Evolutionary conservation across 2,113 vertebrate species (phyloP).

Genomic region (Hemiscyllium ocellatum): DNA sequence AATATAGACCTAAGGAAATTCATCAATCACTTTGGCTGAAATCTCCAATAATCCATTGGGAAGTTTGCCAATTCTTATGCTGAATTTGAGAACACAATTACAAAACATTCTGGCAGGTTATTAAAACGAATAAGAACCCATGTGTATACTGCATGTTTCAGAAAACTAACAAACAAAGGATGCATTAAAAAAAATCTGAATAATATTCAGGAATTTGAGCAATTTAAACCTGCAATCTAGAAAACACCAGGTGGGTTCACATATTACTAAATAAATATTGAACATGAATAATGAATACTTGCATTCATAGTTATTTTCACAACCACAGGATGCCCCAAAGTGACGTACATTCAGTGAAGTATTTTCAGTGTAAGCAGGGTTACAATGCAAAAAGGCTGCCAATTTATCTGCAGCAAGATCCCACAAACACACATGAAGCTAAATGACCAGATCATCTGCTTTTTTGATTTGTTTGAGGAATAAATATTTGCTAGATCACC

Average conservation of each 20-base stretch:
- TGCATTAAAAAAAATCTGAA: not conserved
- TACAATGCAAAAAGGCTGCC: not conserved
- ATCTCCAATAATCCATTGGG: not conserved
- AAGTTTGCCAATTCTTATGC: not conserved
- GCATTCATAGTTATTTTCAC: not conserved
- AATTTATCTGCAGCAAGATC: not conserved
- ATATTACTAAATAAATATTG: not conserved
- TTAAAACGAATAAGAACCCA: not conserved
- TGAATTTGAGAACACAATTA: not conserved
- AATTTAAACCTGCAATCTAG: not conserved
- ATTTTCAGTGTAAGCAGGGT: not conserved
- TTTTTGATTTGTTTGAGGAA: not conserved
- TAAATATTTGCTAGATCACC: not conserved
- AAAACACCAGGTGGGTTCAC: not conserved
- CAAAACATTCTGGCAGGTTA: not conserved
- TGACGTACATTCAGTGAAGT: not conserved
- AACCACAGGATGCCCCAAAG: not conserved
- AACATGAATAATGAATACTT: not conserved
- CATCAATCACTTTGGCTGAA: not conserved
- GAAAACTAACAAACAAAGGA: not conserved
- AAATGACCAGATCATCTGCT: too few species aligned
- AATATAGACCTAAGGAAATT: not conserved
- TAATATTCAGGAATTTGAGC: not conserved
- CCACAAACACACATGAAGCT: not conserved
- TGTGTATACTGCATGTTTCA: not conserved